A percentile compares a stretch with the other conserved stretches of the same genome.
phyloP scores from a whole-genome alignment of 2,888 invertebrate genomes.

The Deladenus siricidicola region DNA sequence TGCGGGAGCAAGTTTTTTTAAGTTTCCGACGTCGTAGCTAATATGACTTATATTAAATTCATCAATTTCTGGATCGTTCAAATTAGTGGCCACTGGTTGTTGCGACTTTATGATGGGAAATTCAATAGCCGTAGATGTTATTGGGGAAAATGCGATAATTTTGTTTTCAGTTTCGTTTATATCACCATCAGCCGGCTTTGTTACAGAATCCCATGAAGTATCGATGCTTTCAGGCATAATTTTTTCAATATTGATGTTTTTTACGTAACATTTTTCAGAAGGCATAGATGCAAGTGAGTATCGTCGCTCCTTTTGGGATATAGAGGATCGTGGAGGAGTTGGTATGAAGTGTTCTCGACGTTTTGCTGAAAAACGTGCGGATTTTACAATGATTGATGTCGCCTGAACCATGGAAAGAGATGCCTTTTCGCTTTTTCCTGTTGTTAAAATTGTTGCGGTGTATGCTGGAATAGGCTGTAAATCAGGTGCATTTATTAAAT shows the following conservation, averaged over 20 bases:
- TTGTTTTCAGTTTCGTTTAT: not conserved
- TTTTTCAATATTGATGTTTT: too few species aligned
- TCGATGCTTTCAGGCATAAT: too few species aligned
- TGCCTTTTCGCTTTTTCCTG: not conserved
- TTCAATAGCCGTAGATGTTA: not conserved
- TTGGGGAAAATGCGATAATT: not conserved
- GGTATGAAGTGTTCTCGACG: not conserved
- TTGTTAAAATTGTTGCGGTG: constrained; percentile 8
- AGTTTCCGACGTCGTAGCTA: too few species aligned
- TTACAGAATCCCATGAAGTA: not conserved
- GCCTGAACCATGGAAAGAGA: constrained; percentile 9
- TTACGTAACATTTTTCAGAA: too few species aligned
- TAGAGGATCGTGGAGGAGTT: not conserved
- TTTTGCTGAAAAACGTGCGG: constrained; percentile 11
- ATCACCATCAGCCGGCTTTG: not conserved
- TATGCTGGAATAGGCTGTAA: constrained; percentile 6
- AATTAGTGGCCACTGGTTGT: not conserved
- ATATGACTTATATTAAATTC: too few species aligned
- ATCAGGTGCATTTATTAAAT: too few species aligned
- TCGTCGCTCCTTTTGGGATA: not conserved
- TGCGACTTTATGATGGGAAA: not conserved
- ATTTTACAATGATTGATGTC: constrained; percentile 9
- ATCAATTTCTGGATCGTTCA: too few species aligned
- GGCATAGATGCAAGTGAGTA: not conserved
- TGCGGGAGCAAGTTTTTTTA: too few species aligned